Percentiles rank a stretch among this genome's conserved stretches.
Evolutionary conservation across 2,888 invertebrate species (phyloP).

Genomic region (Formica aserva): DNA sequence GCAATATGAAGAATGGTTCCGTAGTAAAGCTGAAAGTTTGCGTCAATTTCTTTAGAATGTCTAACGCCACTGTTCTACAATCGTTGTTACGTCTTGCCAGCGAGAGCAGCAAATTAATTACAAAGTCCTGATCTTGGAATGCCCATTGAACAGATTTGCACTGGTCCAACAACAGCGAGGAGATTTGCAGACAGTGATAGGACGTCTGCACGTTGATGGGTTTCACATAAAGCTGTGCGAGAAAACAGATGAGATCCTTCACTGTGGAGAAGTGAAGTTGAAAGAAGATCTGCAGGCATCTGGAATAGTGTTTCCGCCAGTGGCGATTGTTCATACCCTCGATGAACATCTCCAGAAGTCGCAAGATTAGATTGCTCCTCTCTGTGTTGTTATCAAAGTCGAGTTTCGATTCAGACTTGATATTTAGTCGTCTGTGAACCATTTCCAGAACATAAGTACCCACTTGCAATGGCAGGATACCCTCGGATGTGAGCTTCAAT

Average conservation of each 20-base stretch:
- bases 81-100: constrained; percentile 87
- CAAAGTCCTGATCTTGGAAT: constrained; percentile 79
- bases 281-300: constrained; percentile 83
- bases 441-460: constrained; percentile 83
- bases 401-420: constrained; percentile 76
- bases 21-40: constrained; percentile 84
- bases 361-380: constrained; percentile 77
- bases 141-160: constrained; percentile 79
- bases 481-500: constrained; percentile 75
- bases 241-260: constrained; percentile 78
- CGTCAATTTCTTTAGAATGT: constrained; percentile 86
- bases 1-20: constrained; percentile 81
- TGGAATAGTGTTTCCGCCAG: constrained; percentile 79
- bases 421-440: constrained; percentile 82
- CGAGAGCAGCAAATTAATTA: constrained; percentile 87
- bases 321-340: constrained; percentile 74
- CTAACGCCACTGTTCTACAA: constrained; percentile 88
- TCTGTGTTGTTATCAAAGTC: constrained; percentile 80
- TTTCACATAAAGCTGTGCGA: constrained; percentile 80
- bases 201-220: constrained; percentile 80
- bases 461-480: constrained; percentile 82
- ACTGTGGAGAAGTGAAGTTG: constrained; percentile 80
- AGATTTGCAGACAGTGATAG: constrained; percentile 79
- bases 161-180: constrained; percentile 84
- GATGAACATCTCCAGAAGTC: constrained; percentile 81